Conservation (phyloP, 2,888 invertebrate genomes). For the Sesamia inferens region DNA sequence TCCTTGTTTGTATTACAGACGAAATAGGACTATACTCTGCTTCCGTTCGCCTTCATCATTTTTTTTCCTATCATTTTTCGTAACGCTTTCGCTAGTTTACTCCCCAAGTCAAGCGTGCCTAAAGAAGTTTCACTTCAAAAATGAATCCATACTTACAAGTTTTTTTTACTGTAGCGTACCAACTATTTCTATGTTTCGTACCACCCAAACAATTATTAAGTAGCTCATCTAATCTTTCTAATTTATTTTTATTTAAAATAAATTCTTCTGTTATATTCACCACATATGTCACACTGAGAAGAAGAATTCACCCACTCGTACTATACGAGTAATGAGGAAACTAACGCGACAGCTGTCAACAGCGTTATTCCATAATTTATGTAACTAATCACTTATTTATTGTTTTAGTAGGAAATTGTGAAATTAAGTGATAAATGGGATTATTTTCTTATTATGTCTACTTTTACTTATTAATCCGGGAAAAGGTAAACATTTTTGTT, state of each 20-base stretch:
- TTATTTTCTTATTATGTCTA: not conserved
- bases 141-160: not conserved
- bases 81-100: too few species aligned
- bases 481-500: not conserved
- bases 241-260: constrained; percentile 8
- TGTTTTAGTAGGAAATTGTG: not conserved
- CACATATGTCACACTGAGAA: too few species aligned
- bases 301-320: constrained; percentile 9
- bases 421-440: not conserved
- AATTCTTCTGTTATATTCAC: not conserved
- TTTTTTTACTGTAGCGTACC: not conserved
- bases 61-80: too few species aligned
- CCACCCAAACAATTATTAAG: not conserved
- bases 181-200: not conserved
- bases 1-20: too few species aligned
- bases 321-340: constrained; percentile 12
- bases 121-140: too few species aligned
- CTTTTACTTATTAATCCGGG: not conserved
- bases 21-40: too few species aligned
- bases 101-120: too few species aligned
- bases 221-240: not conserved
- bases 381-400: not conserved
- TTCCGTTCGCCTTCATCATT: too few species aligned
- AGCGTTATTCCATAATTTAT: not conserved
- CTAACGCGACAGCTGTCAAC: constrained; percentile 23